phyloP scores from a whole-genome alignment of 2,113 vertebrate genomes.

The Calidris pugnax region DNA sequence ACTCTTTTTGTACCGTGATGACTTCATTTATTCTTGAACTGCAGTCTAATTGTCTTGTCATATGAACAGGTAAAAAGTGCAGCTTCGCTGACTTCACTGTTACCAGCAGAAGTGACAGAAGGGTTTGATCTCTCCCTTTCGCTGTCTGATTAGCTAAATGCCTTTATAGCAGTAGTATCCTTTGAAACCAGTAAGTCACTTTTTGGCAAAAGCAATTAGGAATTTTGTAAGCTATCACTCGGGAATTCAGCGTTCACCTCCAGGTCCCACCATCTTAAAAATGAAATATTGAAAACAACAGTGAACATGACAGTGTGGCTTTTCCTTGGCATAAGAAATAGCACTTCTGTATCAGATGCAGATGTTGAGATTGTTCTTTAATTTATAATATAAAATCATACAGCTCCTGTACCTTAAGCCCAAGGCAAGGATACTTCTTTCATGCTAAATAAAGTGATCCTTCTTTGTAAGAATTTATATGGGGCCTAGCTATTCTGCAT shows the following conservation, averaged over 20 bases:
- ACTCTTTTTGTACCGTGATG: background rate
- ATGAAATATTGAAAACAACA: constrained; percentile 26
- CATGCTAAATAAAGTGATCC: background rate
- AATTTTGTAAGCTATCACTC: background rate
- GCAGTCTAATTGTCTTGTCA: background rate
- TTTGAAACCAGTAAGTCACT: background rate
- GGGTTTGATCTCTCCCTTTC: background rate
- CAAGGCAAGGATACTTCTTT: background rate
- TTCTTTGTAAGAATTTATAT: background rate
- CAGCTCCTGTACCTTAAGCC: background rate
- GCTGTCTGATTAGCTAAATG: background rate
- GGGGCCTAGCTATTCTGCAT: background rate
- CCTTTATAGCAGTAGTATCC: background rate
- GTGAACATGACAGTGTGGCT: background rate
- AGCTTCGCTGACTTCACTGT: background rate
- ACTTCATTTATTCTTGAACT: background rate
- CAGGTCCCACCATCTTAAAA: background rate
- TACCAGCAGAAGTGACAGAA: background rate
- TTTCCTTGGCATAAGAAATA: background rate
- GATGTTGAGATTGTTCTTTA: background rate
- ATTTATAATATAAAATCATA: background rate
- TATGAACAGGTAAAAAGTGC: background rate
- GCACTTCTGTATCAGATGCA: background rate
- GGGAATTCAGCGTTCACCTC: background rate
- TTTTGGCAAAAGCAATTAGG: constrained; percentile 16